phyloP scores from a whole-genome alignment of 2,888 invertebrate species.

The Phytoseiulus persimilis region DNA sequence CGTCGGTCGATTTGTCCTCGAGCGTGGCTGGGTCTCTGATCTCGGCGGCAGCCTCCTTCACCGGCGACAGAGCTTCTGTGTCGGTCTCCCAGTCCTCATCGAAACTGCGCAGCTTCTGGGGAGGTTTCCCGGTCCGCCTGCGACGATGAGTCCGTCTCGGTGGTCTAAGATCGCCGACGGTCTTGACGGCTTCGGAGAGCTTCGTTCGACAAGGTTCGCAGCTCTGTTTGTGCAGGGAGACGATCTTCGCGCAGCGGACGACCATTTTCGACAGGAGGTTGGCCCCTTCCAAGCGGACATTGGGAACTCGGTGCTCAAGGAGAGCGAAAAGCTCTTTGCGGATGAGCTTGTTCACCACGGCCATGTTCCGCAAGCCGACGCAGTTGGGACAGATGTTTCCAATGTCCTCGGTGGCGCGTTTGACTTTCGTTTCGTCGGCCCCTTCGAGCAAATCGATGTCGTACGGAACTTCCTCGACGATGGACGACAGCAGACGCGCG shows the following conservation, averaged over 20 bases:
- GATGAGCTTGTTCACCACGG: constrained; percentile 21
- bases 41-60: neutral
- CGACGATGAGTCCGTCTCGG: constrained; percentile 16
- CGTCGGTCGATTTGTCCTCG: neutral
- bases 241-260: neutral
- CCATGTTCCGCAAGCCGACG: constrained; percentile 32
- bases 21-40: neutral
- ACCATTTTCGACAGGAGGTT: constrained; percentile 6
- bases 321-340: neutral
- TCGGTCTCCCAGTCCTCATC: neutral
- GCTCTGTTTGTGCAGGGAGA: neutral
- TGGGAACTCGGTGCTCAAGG: constrained; percentile 9
- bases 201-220: constrained; percentile 13
- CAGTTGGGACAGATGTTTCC: neutral
- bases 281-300: constrained; percentile 17
- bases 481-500: constrained; percentile 9
- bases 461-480: constrained; percentile 24
- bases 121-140: neutral
- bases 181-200: constrained; percentile 15
- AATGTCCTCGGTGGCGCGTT: constrained; percentile 28
- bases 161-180: neutral
- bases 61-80: neutral
- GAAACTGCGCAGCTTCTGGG: neutral
- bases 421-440: neutral
- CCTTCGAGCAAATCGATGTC: constrained; percentile 12